These are phyloP conservation scores for Cantharis rufa DNA, from an alignment of 2,888 invertebrate genomes.

Conservation along the genomic window DNA sequence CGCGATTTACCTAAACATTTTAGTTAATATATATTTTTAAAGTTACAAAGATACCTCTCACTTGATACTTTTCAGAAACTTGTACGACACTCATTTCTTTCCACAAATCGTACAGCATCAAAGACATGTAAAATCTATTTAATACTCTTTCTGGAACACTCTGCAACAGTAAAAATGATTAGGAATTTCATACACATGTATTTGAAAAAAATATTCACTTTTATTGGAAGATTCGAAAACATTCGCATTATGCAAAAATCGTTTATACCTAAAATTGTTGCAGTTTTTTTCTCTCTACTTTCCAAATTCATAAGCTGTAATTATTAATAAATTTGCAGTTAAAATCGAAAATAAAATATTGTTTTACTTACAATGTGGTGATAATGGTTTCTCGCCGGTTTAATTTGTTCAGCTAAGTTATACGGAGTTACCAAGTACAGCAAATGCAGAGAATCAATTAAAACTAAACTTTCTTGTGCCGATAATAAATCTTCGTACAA, in stretches of 20 bases:
- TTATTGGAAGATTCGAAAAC: conserved; percentile 68
- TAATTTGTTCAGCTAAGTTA: conserved; percentile 64
- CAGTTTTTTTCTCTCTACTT: conserved; percentile 69
- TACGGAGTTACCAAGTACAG: conserved; percentile 86
- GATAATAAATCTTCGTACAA: conserved; percentile 75
- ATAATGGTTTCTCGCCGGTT: conserved; percentile 60
- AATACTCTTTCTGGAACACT: conserved; percentile 65
- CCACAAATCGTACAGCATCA: conserved; percentile 83
- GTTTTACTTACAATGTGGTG: conserved; percentile 64
- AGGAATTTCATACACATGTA: neutral
- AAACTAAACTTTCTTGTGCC: conserved; percentile 76
- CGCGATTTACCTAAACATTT: conserved; percentile 64
- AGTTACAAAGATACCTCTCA: conserved; percentile 23
- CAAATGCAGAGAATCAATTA: conserved; percentile 82
- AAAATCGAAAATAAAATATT: neutral
- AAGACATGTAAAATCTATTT: conserved; percentile 80
- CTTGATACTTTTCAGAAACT: conserved; percentile 71
- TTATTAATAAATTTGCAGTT: neutral
- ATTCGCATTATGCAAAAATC: conserved; percentile 73
- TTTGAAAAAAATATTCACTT: conserved; percentile 52
- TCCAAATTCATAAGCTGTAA: conserved; percentile 41
- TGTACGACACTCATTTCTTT: conserved; percentile 66
- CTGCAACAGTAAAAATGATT: conserved; percentile 53
- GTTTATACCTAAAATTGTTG: conserved; percentile 75
- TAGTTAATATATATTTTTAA: neutral